Percentiles rank a stretch among this genome's conserved stretches.
Conservation (phyloP, 2,797 vertebrate species). For the Gymnoscopelus microlampas region DNA sequence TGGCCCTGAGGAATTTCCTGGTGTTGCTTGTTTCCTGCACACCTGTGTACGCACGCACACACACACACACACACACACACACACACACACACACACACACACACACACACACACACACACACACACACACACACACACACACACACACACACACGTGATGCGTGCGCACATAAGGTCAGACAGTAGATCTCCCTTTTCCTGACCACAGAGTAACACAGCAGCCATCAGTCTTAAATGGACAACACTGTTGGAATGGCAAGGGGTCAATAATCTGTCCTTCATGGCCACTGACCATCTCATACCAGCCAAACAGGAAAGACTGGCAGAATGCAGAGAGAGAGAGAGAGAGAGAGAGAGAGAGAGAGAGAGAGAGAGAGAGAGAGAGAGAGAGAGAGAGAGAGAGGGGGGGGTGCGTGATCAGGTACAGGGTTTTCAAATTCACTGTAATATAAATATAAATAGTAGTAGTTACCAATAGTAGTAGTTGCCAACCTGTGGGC, state of each 20-base stretch:
- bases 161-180: conserved; percentile 2
- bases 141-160: background rate
- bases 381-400: background rate
- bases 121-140: background rate
- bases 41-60: conserved; percentile 15
- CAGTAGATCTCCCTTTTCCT: conserved; percentile 56
- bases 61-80: background rate
- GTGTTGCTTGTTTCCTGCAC: conserved; percentile 60
- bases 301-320: conserved; percentile 13
- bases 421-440: too few species aligned
- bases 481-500: too few species aligned
- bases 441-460: too few species aligned
- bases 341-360: background rate
- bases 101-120: background rate
- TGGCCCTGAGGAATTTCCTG: conserved; percentile 8
- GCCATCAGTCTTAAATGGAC: conserved; percentile 4
- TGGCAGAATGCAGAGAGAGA: background rate
- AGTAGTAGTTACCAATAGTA: too few species aligned
- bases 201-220: conserved; percentile 13
- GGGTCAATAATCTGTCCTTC: conserved; percentile 32
- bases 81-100: background rate
- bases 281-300: conserved; percentile 22
- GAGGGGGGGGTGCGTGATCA: too few species aligned
- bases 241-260: background rate
- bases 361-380: conserved; percentile 33